Evolutionary conservation across 2,113 vertebrate species (phyloP).

Genomic region (Tricholaema leucomelas): DNA sequence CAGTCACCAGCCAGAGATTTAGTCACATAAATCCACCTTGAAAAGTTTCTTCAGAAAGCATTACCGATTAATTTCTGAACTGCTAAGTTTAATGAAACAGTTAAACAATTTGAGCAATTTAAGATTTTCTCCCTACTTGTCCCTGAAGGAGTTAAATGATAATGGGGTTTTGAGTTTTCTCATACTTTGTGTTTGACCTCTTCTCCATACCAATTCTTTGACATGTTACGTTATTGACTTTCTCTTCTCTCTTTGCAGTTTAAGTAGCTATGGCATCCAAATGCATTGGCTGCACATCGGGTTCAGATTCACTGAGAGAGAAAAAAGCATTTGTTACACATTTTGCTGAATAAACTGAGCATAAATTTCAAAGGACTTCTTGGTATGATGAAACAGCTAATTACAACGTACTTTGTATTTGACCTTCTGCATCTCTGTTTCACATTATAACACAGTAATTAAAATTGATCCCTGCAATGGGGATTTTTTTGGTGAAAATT

Average conservation of each 20-base stretch:
- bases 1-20: background rate
- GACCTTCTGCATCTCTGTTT: slow-evolving; percentile 64
- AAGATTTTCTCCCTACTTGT: background rate
- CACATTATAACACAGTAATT: slow-evolving; percentile 50
- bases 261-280: background rate
- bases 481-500: slow-evolving; percentile 37
- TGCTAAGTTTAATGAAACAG: background rate
- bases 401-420: slow-evolving; percentile 68
- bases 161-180: background rate
- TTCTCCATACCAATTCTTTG: background rate
- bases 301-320: background rate
- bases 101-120: background rate
- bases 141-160: background rate
- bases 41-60: background rate
- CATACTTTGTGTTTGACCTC: background rate
- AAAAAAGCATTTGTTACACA: background rate
- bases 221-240: background rate
- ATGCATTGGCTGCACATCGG: background rate
- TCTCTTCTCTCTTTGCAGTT: background rate
- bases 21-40: background rate
- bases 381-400: slow-evolving; percentile 57
- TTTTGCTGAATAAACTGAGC: slow-evolving; percentile 7
- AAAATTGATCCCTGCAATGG: slow-evolving; percentile 41
- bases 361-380: slow-evolving; percentile 41
- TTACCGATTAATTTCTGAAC: background rate